These are phyloP conservation scores for Amiota communis DNA, from an alignment of 2,888 invertebrate species.

Conservation along the genomic window DNA sequence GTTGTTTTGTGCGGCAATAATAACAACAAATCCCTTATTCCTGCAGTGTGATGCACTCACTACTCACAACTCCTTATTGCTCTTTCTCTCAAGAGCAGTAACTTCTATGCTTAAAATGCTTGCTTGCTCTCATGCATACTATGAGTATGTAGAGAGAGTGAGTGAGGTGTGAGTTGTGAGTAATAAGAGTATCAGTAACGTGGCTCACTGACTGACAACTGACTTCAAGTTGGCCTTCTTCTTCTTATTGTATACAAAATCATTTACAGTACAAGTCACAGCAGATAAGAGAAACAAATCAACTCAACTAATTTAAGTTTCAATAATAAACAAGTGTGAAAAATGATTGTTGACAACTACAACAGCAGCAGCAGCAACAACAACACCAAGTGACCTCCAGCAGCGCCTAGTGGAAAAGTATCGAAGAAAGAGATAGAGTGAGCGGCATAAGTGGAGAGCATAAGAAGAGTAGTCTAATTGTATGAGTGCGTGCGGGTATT, in stretches of 20 bases:
- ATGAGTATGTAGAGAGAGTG: background rate
- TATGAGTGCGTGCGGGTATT: conserved; percentile 13
- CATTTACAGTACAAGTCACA: background rate
- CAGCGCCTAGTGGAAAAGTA: conserved; percentile 51
- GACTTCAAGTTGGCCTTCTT: conserved; percentile 54
- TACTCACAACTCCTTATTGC: too few species aligned
- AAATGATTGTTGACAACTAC: background rate
- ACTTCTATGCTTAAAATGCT: background rate
- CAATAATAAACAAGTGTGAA: conserved; percentile 41
- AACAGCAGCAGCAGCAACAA: conserved; percentile 50
- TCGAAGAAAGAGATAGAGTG: conserved; percentile 36
- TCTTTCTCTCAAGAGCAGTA: too few species aligned
- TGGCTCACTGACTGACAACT: conserved; percentile 41
- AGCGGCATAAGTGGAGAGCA: conserved; percentile 37
- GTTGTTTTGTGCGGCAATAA: background rate
- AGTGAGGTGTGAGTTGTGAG: background rate
- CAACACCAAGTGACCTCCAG: conserved; percentile 64
- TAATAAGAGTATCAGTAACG: background rate
- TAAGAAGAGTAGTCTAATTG: background rate
- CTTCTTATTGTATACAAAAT: background rate
- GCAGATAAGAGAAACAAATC: background rate
- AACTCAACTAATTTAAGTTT: background rate
- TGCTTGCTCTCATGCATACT: background rate
- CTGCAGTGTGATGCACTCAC: too few species aligned
- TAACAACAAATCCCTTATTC: too few species aligned